Evolutionary conservation across 2,797 vertebrate species (phyloP).

Genomic region (Sebastes matsubarae): DNA sequence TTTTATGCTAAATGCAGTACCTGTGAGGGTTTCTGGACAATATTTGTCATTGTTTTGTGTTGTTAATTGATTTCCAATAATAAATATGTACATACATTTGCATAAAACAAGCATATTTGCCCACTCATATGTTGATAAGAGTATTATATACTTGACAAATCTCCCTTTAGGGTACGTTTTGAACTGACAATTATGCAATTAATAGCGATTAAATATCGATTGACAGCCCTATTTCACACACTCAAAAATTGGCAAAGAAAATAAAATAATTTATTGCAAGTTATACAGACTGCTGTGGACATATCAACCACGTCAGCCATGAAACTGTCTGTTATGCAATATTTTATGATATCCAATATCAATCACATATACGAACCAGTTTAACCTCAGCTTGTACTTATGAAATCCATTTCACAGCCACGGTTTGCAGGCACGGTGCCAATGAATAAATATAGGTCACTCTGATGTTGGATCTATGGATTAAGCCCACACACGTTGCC

Average conservation of each 20-base stretch:
- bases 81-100: too few relatives aligned
- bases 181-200: too few relatives aligned
- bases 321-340: background rate
- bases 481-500: constrained; percentile 30
- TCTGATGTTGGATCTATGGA: constrained; percentile 43
- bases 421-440: background rate
- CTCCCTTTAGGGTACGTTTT: too few relatives aligned
- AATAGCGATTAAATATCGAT: too few relatives aligned
- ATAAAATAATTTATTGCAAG: background rate
- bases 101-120: too few relatives aligned
- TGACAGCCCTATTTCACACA: too few relatives aligned
- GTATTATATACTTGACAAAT: too few relatives aligned
- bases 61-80: too few relatives aligned
- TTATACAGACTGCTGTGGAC: background rate
- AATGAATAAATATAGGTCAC: constrained; percentile 39
- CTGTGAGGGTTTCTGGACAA: too few relatives aligned
- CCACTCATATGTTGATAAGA: too few relatives aligned
- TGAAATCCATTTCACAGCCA: constrained; percentile 26
- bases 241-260: background rate
- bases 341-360: constrained; percentile 14
- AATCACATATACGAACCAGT: background rate
- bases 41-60: too few relatives aligned
- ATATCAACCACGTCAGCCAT: background rate
- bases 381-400: constrained; percentile 22
- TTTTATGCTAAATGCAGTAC: too few relatives aligned